Conservation (phyloP, 2,888 invertebrate species). For the Cactoblastis cactorum region DNA sequence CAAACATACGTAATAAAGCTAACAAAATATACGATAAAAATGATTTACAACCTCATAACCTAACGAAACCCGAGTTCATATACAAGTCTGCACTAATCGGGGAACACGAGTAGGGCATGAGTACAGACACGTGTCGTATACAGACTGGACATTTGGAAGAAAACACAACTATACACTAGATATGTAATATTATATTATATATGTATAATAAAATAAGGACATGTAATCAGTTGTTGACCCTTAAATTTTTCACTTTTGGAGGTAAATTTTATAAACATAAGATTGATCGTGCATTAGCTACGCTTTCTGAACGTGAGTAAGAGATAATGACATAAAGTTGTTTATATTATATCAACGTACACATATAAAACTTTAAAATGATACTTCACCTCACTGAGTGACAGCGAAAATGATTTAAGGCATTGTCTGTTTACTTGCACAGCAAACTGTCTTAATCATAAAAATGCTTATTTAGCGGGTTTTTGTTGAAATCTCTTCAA, state of each 20-base stretch:
- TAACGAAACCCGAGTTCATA: slow-evolving; percentile 67
- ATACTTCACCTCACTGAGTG: too few species aligned
- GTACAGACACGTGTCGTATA: background rate
- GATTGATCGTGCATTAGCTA: background rate
- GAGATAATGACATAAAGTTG: background rate
- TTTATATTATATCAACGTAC: background rate
- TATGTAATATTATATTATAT: background rate
- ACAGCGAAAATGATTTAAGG: too few species aligned
- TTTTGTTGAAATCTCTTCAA: too few species aligned
- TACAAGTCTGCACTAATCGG: slow-evolving; percentile 56
- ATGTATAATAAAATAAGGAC: too few species aligned
- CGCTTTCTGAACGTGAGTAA: background rate
- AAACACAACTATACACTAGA: background rate
- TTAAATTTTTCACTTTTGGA: background rate
- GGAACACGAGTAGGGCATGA: slow-evolving; percentile 41
- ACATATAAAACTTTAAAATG: background rate
- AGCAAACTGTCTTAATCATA: too few species aligned
- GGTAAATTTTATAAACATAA: background rate
- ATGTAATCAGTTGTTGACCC: too few species aligned
- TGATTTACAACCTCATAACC: slow-evolving; percentile 77
- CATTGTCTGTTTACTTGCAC: too few species aligned
- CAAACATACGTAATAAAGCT: slow-evolving; percentile 71
- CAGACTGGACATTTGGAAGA: background rate
- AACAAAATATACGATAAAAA: slow-evolving; percentile 76
- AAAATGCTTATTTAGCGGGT: too few species aligned